Evolutionary conservation across 2,797 vertebrate genomes (phyloP).

Genomic region (Tenualosa thibaudeaui): DNA sequence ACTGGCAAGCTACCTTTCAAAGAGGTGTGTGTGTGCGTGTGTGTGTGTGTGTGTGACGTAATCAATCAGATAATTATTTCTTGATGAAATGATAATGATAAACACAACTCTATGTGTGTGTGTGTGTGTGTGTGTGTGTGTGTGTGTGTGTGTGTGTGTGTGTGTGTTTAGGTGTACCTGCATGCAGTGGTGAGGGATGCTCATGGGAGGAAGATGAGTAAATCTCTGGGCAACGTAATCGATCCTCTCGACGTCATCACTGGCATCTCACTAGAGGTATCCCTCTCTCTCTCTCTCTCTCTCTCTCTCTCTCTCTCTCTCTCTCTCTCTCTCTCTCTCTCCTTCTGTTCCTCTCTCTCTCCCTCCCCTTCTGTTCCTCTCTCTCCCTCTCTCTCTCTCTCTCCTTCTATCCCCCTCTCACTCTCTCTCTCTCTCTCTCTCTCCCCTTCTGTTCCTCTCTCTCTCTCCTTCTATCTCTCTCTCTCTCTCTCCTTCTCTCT

Average conservation of each 20-base stretch:
- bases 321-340: no score
- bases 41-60: neutral
- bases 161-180: constrained; percentile 82
- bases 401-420: no score
- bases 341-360: no score
- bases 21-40: constrained; percentile 71
- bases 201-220: constrained; percentile 94
- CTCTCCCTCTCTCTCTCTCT: neutral
- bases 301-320: no score
- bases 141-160: constrained; percentile 15
- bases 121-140: neutral
- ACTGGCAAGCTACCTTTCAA: constrained; percentile 87
- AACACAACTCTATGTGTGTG: neutral
- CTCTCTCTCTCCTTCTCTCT: neutral
- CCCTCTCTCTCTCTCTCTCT: no score
- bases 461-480: neutral
- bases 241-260: constrained; percentile 90
- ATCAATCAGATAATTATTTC: neutral
- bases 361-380: neutral
- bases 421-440: no score
- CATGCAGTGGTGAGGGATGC: constrained; percentile 90
- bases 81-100: neutral
- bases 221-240: constrained; percentile 92
- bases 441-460: no score
- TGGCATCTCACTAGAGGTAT: constrained; percentile 86